Evolutionary conservation across 2,888 invertebrate species (phyloP).

Genomic region (Polymixis lichenea): DNA sequence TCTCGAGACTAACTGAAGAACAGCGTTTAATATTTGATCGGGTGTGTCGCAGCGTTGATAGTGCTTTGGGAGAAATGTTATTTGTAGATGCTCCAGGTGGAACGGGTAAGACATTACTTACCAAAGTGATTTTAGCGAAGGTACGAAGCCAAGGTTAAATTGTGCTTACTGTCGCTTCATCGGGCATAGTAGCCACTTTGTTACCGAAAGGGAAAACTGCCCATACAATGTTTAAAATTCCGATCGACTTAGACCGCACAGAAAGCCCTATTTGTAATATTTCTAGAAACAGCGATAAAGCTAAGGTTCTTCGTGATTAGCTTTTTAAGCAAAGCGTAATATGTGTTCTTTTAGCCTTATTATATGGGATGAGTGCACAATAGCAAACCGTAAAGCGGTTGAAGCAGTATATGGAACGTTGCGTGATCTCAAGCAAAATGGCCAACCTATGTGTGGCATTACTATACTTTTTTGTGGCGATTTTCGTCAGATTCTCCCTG

Average conservation of each 20-base stretch:
- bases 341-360: too few species aligned
- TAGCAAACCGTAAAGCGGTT: background rate
- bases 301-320: background rate
- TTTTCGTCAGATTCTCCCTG: background rate
- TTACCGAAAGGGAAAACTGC: background rate
- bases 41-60: too few species aligned
- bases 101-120: conserved; percentile 1
- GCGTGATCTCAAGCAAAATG: background rate
- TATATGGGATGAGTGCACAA: background rate
- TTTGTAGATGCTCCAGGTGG: background rate
- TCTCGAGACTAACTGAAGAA: background rate
- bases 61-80: background rate
- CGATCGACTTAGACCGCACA: background rate
- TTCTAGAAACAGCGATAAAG: background rate
- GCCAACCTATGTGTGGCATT: too few species aligned
- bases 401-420: background rate
- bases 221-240: background rate
- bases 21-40: background rate
- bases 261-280: background rate
- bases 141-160: background rate
- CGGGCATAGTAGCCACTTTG: background rate
- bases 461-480: background rate
- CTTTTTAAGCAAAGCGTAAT: too few species aligned
- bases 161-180: background rate
- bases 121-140: background rate